Conservation (phyloP, 2,888 invertebrate genomes). For the Lepidocyrtinus sp. region DNA sequence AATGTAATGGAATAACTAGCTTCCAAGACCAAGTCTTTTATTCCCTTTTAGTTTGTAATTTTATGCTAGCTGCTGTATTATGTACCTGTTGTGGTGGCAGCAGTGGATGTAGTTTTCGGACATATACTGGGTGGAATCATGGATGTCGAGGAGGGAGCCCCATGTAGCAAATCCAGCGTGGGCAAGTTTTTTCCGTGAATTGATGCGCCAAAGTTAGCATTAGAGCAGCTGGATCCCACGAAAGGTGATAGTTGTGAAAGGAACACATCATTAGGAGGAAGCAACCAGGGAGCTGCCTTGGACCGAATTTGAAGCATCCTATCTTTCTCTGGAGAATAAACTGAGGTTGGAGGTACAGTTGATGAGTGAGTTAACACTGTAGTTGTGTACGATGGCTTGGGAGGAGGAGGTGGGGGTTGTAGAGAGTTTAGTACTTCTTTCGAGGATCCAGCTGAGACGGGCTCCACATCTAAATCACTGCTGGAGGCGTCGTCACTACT, state of each 20-base stretch:
- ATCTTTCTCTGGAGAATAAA: constrained; percentile 23
- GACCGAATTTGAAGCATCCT: constrained; percentile 33
- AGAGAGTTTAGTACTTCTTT: background rate
- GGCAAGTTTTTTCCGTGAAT: constrained; percentile 52
- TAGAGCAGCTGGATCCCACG: constrained; percentile 31
- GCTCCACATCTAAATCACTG: constrained; percentile 47
- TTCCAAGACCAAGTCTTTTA: too few relatives aligned
- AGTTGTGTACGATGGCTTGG: constrained; percentile 11
- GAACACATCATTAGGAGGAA: constrained; percentile 65
- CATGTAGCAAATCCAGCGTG: constrained; percentile 62
- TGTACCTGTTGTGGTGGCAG: constrained; percentile 49
- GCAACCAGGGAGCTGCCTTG: constrained; percentile 65
- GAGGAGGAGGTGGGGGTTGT: constrained; percentile 11
- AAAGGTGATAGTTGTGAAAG: constrained; percentile 66
- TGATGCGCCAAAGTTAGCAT: constrained; percentile 19
- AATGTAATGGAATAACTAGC: too few relatives aligned
- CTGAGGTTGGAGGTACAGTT: constrained; percentile 27
- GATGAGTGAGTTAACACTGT: constrained; percentile 44
- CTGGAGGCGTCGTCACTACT: constrained; percentile 52
- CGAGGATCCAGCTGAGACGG: constrained; percentile 34
- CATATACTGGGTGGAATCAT: constrained; percentile 34
- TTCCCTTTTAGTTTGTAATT: too few relatives aligned
- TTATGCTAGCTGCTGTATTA: too few relatives aligned
- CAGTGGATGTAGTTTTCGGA: constrained; percentile 32
- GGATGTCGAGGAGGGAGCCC: constrained; percentile 49